phyloP scores from a whole-genome alignment of 2,113 vertebrate species.

The Corythaeola cristata region DNA sequence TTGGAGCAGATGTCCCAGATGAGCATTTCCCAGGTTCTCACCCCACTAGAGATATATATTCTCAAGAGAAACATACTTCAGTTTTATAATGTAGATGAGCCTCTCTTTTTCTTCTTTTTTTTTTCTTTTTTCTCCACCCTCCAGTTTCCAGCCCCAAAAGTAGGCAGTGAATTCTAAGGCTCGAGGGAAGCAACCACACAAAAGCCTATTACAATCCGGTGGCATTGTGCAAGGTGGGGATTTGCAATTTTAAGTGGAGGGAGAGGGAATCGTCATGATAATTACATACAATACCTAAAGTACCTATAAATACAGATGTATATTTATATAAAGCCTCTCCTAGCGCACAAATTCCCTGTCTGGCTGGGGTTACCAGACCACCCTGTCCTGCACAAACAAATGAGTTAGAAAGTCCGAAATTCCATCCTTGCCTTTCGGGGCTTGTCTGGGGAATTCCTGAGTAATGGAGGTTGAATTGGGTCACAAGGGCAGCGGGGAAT shows the following conservation, averaged over 20 bases:
- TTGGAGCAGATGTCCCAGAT: slow-evolving; percentile 46
- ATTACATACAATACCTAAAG: slow-evolving; percentile 17
- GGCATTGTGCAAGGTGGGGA: slow-evolving; percentile 58
- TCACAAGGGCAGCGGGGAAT: slow-evolving; percentile 71
- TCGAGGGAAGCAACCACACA: slow-evolving; percentile 11
- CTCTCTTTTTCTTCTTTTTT: not conserved
- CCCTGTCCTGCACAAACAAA: slow-evolving; percentile 85
- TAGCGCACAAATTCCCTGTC: slow-evolving; percentile 65
- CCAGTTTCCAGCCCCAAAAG: not conserved
- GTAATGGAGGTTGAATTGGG: slow-evolving; percentile 84
- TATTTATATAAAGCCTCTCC: slow-evolving; percentile 49
- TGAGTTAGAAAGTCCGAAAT: slow-evolving; percentile 82
- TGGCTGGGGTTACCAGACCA: slow-evolving; percentile 78
- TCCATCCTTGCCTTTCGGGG: slow-evolving; percentile 77
- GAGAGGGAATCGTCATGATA: slow-evolving; percentile 18
- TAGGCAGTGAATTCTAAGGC: slow-evolving; percentile 34
- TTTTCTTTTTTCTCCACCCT: not conserved
- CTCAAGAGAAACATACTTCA: slow-evolving; percentile 28
- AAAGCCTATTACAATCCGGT: slow-evolving; percentile 46
- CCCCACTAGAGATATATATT: not conserved
- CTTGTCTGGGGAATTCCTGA: slow-evolving; percentile 81
- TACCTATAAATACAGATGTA: slow-evolving; percentile 30
- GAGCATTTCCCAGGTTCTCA: slow-evolving; percentile 28
- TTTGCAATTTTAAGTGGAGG: slow-evolving; percentile 68
- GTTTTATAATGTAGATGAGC: slow-evolving; percentile 70